These are phyloP conservation scores for Deilephila porcellus DNA, from an alignment of 2,888 invertebrate species.

Conservation along the genomic window DNA sequence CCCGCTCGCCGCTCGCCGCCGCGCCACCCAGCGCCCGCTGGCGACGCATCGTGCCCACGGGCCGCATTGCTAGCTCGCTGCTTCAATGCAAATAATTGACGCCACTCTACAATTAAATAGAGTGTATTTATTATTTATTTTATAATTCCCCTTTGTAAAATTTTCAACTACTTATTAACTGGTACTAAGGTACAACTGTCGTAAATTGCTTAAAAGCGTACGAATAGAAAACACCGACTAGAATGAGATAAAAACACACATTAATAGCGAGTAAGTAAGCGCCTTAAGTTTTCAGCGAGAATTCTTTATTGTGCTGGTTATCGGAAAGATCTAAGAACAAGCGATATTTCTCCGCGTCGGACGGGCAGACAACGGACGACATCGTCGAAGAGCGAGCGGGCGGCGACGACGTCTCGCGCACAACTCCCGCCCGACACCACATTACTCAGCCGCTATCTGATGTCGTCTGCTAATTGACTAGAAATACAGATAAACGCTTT, in stretches of 20 bases:
- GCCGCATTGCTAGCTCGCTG: neutral
- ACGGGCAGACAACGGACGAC: conserved; percentile 42
- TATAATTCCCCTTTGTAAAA: neutral
- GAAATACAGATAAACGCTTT: conserved; percentile 80
- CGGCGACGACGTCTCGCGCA: conserved; percentile 28
- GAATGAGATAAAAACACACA: neutral
- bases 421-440: conserved; percentile 49
- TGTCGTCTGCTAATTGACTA: conserved; percentile 82
- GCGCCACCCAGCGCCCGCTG: neutral
- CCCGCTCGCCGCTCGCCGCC: neutral
- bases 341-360: conserved; percentile 45
- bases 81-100: neutral
- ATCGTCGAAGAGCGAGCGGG: conserved; percentile 19
- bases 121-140: too few relatives aligned
- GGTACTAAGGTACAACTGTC: neutral
- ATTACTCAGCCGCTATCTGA: conserved; percentile 80
- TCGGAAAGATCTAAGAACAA: conserved; percentile 44
- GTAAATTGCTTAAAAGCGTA: neutral
- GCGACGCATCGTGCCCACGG: neutral
- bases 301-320: conserved; percentile 34
- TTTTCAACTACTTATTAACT: neutral
- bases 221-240: neutral
- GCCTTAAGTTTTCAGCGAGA: conserved; percentile 17
- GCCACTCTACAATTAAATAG: neutral
- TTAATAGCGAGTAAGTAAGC: conserved; percentile 8